Conservation (phyloP, 2,888 invertebrate genomes). For the Drosophila gaucha region DNA sequence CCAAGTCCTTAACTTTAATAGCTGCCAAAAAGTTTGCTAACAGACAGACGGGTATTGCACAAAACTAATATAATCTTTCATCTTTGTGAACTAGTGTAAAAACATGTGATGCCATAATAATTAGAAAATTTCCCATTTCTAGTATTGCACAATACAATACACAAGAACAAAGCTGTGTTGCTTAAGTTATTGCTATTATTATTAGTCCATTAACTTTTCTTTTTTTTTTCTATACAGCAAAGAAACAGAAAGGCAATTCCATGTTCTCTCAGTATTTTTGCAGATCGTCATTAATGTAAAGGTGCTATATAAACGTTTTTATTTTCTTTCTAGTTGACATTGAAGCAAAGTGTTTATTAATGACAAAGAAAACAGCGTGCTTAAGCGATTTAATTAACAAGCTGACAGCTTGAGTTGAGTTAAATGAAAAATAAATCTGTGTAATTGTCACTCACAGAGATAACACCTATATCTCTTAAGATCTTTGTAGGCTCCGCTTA, state of each 20-base stretch:
- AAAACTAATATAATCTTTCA: no score
- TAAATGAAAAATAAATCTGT: constrained; percentile 4
- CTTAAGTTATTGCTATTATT: neutral
- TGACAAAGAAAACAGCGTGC: neutral
- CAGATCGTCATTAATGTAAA: neutral
- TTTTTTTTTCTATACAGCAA: neutral
- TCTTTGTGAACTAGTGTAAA: no score
- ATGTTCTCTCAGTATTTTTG: neutral
- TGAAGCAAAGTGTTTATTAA: neutral
- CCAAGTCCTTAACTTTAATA: no score
- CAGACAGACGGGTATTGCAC: no score
- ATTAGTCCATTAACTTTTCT: neutral
- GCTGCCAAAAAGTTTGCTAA: no score
- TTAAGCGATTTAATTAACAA: neutral
- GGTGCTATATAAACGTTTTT: neutral
- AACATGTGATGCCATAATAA: no score
- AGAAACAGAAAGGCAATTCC: neutral
- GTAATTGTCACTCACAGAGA: constrained; percentile 15
- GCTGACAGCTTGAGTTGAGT: constrained; percentile 1
- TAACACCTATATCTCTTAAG: neutral
- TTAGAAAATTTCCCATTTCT: neutral
- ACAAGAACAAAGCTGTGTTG: neutral
- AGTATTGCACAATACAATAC: neutral
- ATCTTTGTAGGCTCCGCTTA: no score
- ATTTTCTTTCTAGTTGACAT: neutral